Evolutionary conservation across 2,113 vertebrate genomes (phyloP).

Genomic region (Hydrolagus affinis): DNA sequence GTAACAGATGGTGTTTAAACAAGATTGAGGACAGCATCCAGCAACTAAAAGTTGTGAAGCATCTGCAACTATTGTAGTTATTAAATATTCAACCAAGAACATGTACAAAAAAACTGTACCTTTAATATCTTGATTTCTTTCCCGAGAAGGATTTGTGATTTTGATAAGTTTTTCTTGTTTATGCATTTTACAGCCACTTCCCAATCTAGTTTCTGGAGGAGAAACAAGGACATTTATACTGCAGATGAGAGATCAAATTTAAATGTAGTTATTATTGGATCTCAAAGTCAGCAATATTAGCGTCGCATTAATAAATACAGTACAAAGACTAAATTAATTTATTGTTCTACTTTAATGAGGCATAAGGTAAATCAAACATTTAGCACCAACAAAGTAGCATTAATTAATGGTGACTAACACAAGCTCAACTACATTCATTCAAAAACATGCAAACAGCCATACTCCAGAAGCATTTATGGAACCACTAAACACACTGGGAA

Average conservation of each 20-base stretch:
- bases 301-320: not conserved
- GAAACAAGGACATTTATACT: constrained; percentile 11
- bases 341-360: not conserved
- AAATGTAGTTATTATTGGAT: not conserved
- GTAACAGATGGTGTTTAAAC: not conserved
- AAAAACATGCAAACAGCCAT: not conserved
- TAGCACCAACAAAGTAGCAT: not conserved
- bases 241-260: constrained; percentile 3
- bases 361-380: not conserved
- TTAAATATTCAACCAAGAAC: not conserved
- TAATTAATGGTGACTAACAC: not conserved
- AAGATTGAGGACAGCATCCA: not conserved
- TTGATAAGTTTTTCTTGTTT: constrained; percentile 96
- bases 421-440: not conserved
- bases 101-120: constrained; percentile 55
- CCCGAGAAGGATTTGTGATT: constrained; percentile 94
- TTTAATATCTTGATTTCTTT: constrained; percentile 99
- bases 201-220: constrained; percentile 83
- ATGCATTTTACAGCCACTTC: constrained; percentile 97
- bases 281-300: not conserved
- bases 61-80: not conserved
- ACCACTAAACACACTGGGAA: not conserved
- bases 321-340: not conserved
- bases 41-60: not conserved
- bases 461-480: not conserved